Base-by-base conservation (phyloP, 1,140 invertebrate genomes). In the Akabosia matsudoensis region DNA sequence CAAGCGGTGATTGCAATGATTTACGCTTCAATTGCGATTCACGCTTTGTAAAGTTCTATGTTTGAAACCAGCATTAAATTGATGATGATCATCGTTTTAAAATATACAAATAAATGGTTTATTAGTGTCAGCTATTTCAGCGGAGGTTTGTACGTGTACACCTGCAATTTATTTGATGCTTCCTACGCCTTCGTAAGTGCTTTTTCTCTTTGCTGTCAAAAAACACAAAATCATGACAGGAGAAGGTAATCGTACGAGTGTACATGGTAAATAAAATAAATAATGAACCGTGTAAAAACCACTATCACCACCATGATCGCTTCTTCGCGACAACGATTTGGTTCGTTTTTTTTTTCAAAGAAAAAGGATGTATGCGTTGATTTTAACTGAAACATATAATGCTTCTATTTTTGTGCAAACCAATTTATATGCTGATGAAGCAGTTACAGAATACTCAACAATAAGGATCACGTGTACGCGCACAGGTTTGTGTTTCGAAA, bases 251-350 rank as follows among this genome's bases (percentile, higher is more conserved):
- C 30, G 28, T 30, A 61, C 13, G 24, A 16, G 13, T 22, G 4
- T 61, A 22, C 54, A 61, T 24, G 14, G 54, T 61, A 24, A 61
- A 61, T 61, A 61, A n/a, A 61, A 61, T 61, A 61, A 61, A 61
- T 61, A 30, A 67, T 67, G 61, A 67, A 67, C 26, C 61, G 31
- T 67, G 61, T 67, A 67, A 67, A 67, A 67, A 61, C 54, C 54
- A 61, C n/a, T n/a, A n/a, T n/a, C n/a, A n/a, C 61, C 61, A 67
- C 61, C 61, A 67, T 7, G 4, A 24, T 22, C 10, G 61, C 61
- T 4, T 67, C 61, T 30, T 67, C 61, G 3, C 1, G 28, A 30
- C 54, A 10, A 61, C n/a, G 24, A n/a, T 61, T 61, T 61, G 14
- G 4, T 61, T n/a, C 14, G 7, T 30, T 30, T 67, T 28, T 28